Evolutionary conservation across 1,140 invertebrate genomes (phyloP).

Genomic region (Pseudomyrmex concolor): DNA sequence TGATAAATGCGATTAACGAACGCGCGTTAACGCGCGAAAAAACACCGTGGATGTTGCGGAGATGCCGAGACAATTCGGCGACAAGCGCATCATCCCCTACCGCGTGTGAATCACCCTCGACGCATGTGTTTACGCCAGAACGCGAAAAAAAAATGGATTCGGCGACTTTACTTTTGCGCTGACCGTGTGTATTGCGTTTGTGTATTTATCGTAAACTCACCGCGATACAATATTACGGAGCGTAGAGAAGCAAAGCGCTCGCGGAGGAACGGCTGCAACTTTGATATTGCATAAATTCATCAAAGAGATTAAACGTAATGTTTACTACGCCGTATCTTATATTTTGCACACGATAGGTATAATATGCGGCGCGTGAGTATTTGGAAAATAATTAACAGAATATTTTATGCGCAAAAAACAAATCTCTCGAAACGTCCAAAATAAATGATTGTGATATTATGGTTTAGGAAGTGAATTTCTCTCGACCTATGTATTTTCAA

Average conservation of each 20-base stretch:
- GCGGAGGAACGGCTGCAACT: background rate
- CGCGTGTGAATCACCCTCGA: slow-evolving; percentile 24
- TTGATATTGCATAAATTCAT: slow-evolving; percentile 37
- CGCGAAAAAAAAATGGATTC: background rate
- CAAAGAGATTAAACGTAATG: slow-evolving; percentile 8
- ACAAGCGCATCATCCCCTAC: slow-evolving; percentile 14
- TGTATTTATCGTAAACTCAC: slow-evolving; percentile 62
- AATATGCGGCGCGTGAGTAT: background rate
- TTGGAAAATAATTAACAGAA: background rate
- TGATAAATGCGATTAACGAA: slow-evolving; percentile 42
- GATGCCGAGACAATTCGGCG: slow-evolving; percentile 59
- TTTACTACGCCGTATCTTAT: slow-evolving; percentile 8
- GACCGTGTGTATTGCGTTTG: background rate
- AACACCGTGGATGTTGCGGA: slow-evolving; percentile 16
- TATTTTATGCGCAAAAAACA: background rate
- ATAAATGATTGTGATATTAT: background rate
- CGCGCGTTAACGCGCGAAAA: slow-evolving; percentile 28
- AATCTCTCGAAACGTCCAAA: background rate
- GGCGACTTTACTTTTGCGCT: slow-evolving; percentile 28
- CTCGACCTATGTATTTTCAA: too few species aligned
- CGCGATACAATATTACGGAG: slow-evolving; percentile 56
- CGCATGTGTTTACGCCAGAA: background rate
- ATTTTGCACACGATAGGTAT: background rate
- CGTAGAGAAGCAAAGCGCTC: background rate
- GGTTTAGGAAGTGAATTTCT: background rate